Base-by-base conservation (phyloP, 2,888 invertebrate genomes). In the Orchesella flavescens region DNA sequence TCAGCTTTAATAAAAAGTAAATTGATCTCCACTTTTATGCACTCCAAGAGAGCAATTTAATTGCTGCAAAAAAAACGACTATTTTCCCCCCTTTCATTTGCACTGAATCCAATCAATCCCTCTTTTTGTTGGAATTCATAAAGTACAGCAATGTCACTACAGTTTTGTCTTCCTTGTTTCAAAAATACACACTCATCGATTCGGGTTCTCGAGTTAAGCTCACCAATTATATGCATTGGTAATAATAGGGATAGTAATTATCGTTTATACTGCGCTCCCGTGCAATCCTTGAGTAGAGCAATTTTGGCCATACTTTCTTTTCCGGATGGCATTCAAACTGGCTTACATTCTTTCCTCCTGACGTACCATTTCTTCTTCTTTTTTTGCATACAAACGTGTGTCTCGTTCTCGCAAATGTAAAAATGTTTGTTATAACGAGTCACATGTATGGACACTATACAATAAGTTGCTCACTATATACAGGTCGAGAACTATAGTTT, bases 21-120 rank as follows among this genome's bases (percentile, higher is more conserved):
- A 82, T 75, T 59, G 75, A 75, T 82, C 55, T 57, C 43, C 23
- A 21, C 19, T 15, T 82, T 82, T 75, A 82, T 82, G 71, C 34
- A 75, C 75, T 82, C 66, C 75, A 75, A 76, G 75, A 82, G 71
- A 69, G 71, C 75, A 71, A 82, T 82, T 82, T 71, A 76, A 82
- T 82, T 82, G 75, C 75, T 74, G 24, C 66, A 80, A 66, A 78
- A 74, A 79, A 79, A 66, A 66, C 71, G 43, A 49, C 77, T 59
- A 69, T 69, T 77, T 59, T 21, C 66, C 34, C 7, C 61, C 1
- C 43, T 46, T 71, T 71, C 61, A 78, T 78, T 69, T 46, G 61
- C 19, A 61, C 44, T 19, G 49, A 75, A 57, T 76, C 59, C 68
- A 76, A 68, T 76, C 76, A 68, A 75, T 75, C 75, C 55, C 9